Evolutionary conservation across 2,888 invertebrate genomes (phyloP), one percentile per base, ranked within the genome.

Genomic region (Gerris lacustris): DNA sequence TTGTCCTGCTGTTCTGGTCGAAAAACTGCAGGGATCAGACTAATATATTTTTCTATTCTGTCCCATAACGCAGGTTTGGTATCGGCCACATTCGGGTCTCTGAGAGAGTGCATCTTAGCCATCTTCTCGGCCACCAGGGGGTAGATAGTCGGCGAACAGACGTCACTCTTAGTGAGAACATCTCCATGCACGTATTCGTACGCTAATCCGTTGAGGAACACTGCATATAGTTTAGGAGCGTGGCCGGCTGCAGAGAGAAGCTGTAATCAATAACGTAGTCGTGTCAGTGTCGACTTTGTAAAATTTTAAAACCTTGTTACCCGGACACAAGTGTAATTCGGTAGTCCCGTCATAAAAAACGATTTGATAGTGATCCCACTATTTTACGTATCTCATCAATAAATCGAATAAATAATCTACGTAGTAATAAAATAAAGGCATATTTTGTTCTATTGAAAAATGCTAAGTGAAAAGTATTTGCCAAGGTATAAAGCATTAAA

Each of bases 131-230:
- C 94, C 15, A 97, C 86, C 73, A 91, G 81, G 55, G 84, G 83
- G 83, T 89, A 92, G 75, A 94, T 84, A 76, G 85, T 82, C 9
- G 86, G 85, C 74, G 86, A 80, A 69, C 83, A 80, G 6, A 92
- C 89, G 73, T 85, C 85, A 64, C 86, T 84, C 18, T 84, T 81
- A 73, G 85, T 88, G 31, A 94, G 81, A n/a, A 90, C 90, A 72
- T 84, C 84, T 67, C 98, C 98, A 74, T 91, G 89, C 74, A 90
- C 86, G 80, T 87, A 93, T 80, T 93, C 89, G 80, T 97, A 98
- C 63, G 90, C 91, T 75, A 98, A 83, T 11, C 98, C 98, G 84
- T 99, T 99, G 76, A 88, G 85, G 82, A 98, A 98, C 67, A 90
- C 88, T 68, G 92, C 96, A 83, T 92, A 94, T 67, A 98, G 83